Evolutionary conservation across 2,113 vertebrate species (phyloP), one percentile per base, ranked within the genome.

Genomic region (Oceanodroma tethys): DNA sequence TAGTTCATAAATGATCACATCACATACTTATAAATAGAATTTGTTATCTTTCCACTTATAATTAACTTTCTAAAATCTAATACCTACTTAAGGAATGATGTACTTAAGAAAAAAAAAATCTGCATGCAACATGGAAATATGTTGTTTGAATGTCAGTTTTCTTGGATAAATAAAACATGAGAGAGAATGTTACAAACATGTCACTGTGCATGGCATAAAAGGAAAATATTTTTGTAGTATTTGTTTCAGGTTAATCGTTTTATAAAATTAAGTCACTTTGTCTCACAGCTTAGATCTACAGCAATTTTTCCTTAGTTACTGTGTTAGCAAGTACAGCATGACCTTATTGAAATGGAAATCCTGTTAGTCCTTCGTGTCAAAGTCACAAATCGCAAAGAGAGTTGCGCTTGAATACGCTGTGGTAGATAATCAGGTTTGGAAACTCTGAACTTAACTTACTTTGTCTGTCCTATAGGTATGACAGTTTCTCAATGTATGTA

Each of bases 311-410:
- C 53, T 79, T 76, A 55, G 29, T 68, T 80, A 52, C 50, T 88
- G 6, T 83, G 59, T 92, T 95, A 78, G 55, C 18, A 96, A 88
- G 50, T 92, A 55, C 67, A 88, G 56, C 0, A 1, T 83, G 83
- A 81, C 40, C 74, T 93, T 90, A 91, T 90, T 91, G 59, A 68
- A 92, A 86, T 52, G 68, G 78, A 95, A 96, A 94, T 75, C 52
- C 86, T 73, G 6, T 94, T 96, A 84, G 63, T 40, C 45, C 30
- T 75, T 88, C 18, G 1, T 93, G 78, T 66, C 60, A 91, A 83
- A 91, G n/a, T 73, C 34, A 55, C 25, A 76, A 66, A 71, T 76
- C 2, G 3, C 45, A 70, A n/a, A 34, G 68, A 50, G 14, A 75
- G 26, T 67, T 79, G 32, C 16, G 23, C 17, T 73, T n/a, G 27